Evolutionary conservation across 2,113 vertebrate species (phyloP).

Genomic region (Aegypius monachus): DNA sequence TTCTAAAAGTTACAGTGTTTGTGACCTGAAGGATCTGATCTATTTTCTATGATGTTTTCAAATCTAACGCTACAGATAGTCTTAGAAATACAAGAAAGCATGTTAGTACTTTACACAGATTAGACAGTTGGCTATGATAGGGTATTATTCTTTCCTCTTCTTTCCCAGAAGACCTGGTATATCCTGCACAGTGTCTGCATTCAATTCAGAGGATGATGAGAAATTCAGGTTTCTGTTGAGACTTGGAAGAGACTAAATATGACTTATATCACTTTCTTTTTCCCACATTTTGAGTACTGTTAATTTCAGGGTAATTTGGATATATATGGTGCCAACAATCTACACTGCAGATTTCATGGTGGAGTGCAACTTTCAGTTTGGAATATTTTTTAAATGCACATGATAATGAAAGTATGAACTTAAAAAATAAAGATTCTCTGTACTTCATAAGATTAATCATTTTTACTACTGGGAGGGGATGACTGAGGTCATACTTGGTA

Average conservation of each 20-base stretch:
- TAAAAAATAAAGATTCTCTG: neutral
- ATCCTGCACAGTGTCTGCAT: neutral
- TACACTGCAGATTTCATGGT: neutral
- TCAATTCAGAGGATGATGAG: neutral
- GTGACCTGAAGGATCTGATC: neutral
- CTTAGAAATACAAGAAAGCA: neutral
- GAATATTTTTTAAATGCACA: neutral
- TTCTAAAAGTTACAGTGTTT: neutral
- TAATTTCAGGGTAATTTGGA: neutral
- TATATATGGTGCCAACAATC: neutral
- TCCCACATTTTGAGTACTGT: accelerated
- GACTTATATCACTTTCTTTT: neutral
- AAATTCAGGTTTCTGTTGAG: neutral
- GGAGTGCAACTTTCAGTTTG: neutral
- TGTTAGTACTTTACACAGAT: neutral
- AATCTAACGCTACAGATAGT: neutral
- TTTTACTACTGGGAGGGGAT: neutral
- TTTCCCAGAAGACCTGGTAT: neutral
- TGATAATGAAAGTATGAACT: neutral
- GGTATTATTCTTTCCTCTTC: neutral
- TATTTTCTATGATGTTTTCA: neutral
- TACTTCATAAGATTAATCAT: neutral
- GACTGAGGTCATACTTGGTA: neutral
- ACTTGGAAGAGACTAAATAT: neutral
- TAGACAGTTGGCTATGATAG: neutral